Evolutionary conservation across 2,888 invertebrate genomes (phyloP).

Genomic region (Pardosa pseudoannulata): DNA sequence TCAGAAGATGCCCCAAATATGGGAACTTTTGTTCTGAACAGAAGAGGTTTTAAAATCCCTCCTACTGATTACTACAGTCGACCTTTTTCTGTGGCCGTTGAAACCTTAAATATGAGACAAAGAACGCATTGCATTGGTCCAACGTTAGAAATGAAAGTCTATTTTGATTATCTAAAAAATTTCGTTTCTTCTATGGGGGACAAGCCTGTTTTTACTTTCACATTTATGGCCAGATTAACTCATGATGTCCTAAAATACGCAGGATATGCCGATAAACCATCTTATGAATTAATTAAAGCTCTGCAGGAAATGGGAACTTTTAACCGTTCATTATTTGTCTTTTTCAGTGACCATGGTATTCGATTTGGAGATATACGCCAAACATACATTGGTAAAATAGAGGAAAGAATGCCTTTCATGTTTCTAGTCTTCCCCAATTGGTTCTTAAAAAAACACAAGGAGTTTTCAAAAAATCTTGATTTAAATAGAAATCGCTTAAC

Average conservation of each 20-base stretch:
- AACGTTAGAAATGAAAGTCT: slow-evolving; percentile 57
- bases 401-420: slow-evolving; percentile 90
- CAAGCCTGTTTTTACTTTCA: slow-evolving; percentile 75
- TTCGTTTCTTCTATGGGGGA: slow-evolving; percentile 44
- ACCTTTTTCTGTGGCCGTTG: slow-evolving; percentile 76
- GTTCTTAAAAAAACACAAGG: slow-evolving; percentile 83
- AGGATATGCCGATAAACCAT: slow-evolving; percentile 76
- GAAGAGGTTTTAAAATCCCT: slow-evolving; percentile 76
- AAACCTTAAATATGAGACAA: slow-evolving; percentile 64
- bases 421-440: slow-evolving; percentile 85
- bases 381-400: slow-evolving; percentile 83
- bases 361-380: slow-evolving; percentile 77
- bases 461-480: slow-evolving; percentile 83
- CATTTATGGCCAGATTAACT: slow-evolving; percentile 77
- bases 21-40: slow-evolving; percentile 77
- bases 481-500: slow-evolving; percentile 85
- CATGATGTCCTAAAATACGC: slow-evolving; percentile 77
- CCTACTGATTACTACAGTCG: slow-evolving; percentile 77
- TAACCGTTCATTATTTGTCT: slow-evolving; percentile 77
- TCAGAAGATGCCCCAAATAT: slow-evolving; percentile 76
- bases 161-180: slow-evolving; percentile 63
- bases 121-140: slow-evolving; percentile 56
- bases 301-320: slow-evolving; percentile 81
- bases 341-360: slow-evolving; percentile 78
- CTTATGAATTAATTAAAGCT: slow-evolving; percentile 80